Percentiles rank a stretch among this genome's conserved stretches.
Conservation (phyloP, 2,797 vertebrate species). For the Syngnathus rostellatus region DNA sequence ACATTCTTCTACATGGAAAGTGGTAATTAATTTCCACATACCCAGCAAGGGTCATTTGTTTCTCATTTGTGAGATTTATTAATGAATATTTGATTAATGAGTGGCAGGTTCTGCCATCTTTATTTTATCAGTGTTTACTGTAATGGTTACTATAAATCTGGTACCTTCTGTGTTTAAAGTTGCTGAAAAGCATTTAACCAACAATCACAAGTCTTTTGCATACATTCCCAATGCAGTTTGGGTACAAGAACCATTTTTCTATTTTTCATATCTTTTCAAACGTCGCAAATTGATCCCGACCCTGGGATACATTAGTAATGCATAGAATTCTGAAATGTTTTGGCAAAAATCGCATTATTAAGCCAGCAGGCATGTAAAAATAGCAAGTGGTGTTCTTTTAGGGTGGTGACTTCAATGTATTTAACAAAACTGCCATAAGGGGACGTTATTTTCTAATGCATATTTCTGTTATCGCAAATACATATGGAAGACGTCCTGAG, state of each 20-base stretch:
- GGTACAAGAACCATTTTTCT: slow-evolving; percentile 6
- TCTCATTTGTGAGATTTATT: too few species aligned
- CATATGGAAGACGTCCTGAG: background rate
- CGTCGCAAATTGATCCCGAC: slow-evolving; percentile 7
- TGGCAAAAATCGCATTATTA: slow-evolving; percentile 9
- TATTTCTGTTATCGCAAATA: background rate
- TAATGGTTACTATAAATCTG: background rate
- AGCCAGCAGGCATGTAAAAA: slow-evolving; percentile 13
- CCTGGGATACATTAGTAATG: slow-evolving; percentile 11
- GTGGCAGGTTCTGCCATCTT: background rate
- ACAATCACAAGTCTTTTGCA: background rate
- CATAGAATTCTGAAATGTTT: slow-evolving; percentile 10
- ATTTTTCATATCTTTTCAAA: slow-evolving; percentile 1
- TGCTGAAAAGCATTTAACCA: background rate
- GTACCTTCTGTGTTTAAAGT: background rate
- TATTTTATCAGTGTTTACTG: background rate
- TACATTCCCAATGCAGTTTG: background rate
- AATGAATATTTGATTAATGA: too few species aligned
- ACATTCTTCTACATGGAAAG: too few species aligned
- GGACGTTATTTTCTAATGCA: background rate
- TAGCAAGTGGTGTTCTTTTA: slow-evolving; percentile 11
- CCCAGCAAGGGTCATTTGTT: too few species aligned
- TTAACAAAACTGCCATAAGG: background rate
- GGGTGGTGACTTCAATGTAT: background rate
- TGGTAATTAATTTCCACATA: background rate